phyloP scores from a whole-genome alignment of 2,888 invertebrate species.

The Apodemia mormo region DNA sequence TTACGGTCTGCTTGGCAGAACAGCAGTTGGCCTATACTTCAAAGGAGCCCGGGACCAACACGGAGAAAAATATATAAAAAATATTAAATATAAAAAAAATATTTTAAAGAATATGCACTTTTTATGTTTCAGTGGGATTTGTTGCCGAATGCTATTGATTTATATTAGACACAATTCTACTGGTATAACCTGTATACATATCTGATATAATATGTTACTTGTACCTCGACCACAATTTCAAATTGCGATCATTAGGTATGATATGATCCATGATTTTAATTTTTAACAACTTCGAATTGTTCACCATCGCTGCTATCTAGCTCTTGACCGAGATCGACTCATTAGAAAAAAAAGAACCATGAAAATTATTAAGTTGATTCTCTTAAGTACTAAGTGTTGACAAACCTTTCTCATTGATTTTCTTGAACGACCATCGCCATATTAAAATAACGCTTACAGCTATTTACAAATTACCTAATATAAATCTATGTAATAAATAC shows the following conservation, averaged over 20 bases:
- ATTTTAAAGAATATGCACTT: no score
- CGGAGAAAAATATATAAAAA: no score
- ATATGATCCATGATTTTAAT: conserved; percentile 15
- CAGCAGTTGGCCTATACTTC: no score
- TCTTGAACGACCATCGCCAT: conserved; percentile 75
- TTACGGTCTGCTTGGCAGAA: no score
- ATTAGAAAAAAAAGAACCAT: conserved; percentile 45
- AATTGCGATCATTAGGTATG: background rate
- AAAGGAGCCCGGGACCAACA: no score
- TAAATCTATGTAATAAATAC: conserved; percentile 81
- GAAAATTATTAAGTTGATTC: conserved; percentile 64
- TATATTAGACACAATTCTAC: no score
- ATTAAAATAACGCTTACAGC: conserved; percentile 67
- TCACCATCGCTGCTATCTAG: background rate
- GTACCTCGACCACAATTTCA: background rate
- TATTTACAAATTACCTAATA: conserved; percentile 80
- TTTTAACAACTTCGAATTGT: background rate
- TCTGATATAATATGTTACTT: no score
- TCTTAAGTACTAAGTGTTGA: conserved; percentile 73
- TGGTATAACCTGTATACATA: no score
- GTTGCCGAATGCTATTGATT: no score
- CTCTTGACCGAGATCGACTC: conserved; percentile 30
- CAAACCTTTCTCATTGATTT: conserved; percentile 56
- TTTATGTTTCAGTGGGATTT: no score
- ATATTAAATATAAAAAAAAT: no score